Conservation (phyloP, 2,113 vertebrate genomes). For the Erinaceus europaeus region DNA sequence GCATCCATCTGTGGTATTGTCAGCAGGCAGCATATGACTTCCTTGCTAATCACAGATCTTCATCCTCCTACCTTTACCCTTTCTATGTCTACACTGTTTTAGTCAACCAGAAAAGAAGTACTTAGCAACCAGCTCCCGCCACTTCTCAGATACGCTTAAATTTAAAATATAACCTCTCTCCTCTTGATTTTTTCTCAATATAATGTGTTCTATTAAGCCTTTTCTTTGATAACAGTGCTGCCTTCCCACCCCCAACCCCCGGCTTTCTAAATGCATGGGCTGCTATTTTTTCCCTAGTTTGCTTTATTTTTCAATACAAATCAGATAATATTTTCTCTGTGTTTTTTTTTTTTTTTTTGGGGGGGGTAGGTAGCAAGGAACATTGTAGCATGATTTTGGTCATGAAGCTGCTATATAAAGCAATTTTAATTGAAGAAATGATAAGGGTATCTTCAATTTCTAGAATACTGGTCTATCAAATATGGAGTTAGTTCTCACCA, state of each 20-base stretch:
- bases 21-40: no score
- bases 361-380: no score
- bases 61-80: background rate
- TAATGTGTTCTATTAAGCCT: background rate
- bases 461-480: background rate
- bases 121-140: background rate
- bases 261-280: fast-evolving
- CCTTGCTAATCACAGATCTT: background rate
- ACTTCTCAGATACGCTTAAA: background rate
- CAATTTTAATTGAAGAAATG: background rate
- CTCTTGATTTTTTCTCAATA: background rate
- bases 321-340: no score
- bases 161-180: background rate
- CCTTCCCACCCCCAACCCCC: background rate
- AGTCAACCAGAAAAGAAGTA: no score
- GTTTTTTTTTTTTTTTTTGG: no score
- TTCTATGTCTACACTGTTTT: no score
- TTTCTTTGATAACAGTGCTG: background rate
- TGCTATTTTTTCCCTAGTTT: background rate
- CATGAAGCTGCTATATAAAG: background rate
- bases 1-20: background rate
- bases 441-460: background rate
- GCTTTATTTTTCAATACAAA: background rate
- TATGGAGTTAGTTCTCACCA: background rate
- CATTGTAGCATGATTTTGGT: background rate